Evolutionary conservation across 2,113 vertebrate species (phyloP), one percentile per base, ranked within the genome.

Genomic region (Caranx ignobilis): DNA sequence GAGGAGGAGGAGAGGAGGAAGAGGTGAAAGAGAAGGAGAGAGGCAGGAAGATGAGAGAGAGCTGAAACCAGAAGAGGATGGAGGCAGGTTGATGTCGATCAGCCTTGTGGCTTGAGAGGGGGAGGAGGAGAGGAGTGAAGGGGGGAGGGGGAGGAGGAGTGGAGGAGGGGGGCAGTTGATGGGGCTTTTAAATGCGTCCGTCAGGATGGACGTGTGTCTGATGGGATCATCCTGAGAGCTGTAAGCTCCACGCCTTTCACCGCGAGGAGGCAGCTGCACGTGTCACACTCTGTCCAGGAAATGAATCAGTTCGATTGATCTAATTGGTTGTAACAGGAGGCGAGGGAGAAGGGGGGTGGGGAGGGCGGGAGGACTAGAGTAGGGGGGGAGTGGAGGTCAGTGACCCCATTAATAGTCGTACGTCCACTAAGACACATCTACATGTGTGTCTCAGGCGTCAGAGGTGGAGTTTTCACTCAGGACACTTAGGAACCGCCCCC

Each of bases 161-260:
- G 35, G 35, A 3, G 26, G 10, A 7, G 8, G 39, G 39, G 39
- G 26, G 39, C 26, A 26, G 26, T 26, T 26, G 26, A 26, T 26
- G 39, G 8, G 39, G 48, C 75, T 86, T 67, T 82, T 66, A 62
- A 37, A 72, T 70, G 54, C 0, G 8, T 82, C 85, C 61, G 71
- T 50, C 73, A 71, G 81, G 68, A 75, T 34, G 74, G 79, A 76
- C 70, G 81, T 76, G 43, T 26, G 32, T 13, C 63, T 71, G 77
- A 88, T 66, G 63, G 64, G 71, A 72, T 84, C 62, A 69, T n/a
- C 61, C 59, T 47, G 72, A 62, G 48, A 57, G 60, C 76, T 18
- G 69, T 1, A 12, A 21, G 65, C 57, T 77, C 79, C 37, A 0
- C n/a, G 18, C 47, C 11, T 74, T 59, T 74, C 35, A 0, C 61